These are phyloP conservation scores for Diachrysia chrysitis DNA, from an alignment of 2,888 invertebrate species.

Conservation along the genomic window DNA sequence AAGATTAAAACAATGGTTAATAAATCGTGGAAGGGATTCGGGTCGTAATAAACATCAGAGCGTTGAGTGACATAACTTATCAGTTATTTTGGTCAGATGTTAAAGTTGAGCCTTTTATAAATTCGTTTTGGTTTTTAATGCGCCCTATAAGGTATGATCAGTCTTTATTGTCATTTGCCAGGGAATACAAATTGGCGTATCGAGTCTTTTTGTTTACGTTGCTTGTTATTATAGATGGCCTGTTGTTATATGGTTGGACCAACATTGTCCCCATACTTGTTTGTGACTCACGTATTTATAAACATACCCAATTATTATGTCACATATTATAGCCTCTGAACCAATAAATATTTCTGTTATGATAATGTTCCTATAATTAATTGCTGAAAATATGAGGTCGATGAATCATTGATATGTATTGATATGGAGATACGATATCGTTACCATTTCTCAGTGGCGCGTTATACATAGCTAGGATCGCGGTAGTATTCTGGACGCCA, in stretches of 20 bases:
- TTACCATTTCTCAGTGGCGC: conserved; percentile 35
- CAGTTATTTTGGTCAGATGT: conserved; percentile 65
- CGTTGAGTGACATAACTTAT: conserved; percentile 63
- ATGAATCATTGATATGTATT: conserved; percentile 66
- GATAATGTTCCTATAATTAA: conserved; percentile 65
- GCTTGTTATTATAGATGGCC: conserved; percentile 54
- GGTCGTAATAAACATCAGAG: conserved; percentile 64
- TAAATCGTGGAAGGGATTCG: conserved; percentile 64
- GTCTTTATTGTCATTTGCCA: conserved; percentile 72
- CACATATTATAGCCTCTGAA: conserved; percentile 35
- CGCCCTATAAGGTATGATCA: conserved; percentile 64
- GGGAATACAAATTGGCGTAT: conserved; percentile 70
- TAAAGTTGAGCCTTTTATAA: conserved; percentile 58
- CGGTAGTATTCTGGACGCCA: conserved; percentile 73
- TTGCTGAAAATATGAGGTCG: conserved; percentile 66
- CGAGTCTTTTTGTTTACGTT: conserved; percentile 59
- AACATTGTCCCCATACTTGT: conserved; percentile 66
- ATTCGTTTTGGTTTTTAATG: conserved; percentile 68
- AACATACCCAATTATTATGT: conserved; percentile 47
- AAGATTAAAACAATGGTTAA: conserved; percentile 69
- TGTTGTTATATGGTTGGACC: conserved; percentile 56
- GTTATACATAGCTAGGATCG: conserved; percentile 63
- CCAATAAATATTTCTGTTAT: conserved; percentile 72
- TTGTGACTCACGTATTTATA: conserved; percentile 67
- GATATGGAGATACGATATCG: conserved; percentile 40